Evolutionary conservation across 2,888 invertebrate species (phyloP).

Genomic region (Brenthis ino): DNA sequence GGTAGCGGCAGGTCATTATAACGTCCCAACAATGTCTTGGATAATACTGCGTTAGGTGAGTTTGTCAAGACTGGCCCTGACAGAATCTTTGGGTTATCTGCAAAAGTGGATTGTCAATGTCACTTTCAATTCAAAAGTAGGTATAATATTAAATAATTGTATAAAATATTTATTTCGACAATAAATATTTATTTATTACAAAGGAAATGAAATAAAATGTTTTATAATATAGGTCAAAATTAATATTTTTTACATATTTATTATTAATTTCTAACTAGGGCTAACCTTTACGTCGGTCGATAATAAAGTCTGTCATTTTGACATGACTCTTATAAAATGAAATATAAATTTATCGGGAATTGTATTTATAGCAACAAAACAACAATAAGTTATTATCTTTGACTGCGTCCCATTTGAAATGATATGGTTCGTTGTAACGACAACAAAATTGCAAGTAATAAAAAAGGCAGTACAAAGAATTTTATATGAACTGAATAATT

Average conservation of each 20-base stretch:
- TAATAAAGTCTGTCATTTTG: constrained; percentile 30
- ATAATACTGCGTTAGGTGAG: constrained; percentile 92
- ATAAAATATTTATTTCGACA: too few relatives aligned
- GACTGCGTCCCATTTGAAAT: constrained; percentile 1
- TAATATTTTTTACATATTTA: not conserved
- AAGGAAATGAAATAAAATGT: too few relatives aligned
- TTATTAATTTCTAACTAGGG: not conserved
- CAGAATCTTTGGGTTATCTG: constrained; percentile 77
- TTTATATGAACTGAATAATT: too few relatives aligned
- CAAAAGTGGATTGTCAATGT: constrained; percentile 8
- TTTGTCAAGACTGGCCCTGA: constrained; percentile 80
- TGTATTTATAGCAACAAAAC: constrained; percentile 2
- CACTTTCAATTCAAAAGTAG: not conserved
- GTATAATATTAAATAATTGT: too few relatives aligned
- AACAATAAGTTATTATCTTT: not conserved
- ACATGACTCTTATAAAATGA: not conserved
- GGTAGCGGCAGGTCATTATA: constrained; percentile 91
- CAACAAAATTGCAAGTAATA: not conserved
- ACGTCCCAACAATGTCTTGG: constrained; percentile 87
- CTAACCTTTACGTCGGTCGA: constrained; percentile 36
- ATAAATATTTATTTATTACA: too few relatives aligned
- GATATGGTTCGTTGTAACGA: constrained; percentile 2
- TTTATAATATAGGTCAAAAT: too few relatives aligned
- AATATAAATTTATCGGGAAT: not conserved
- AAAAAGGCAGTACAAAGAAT: not conserved